Base-by-base conservation (phyloP, 2,888 invertebrate genomes). In the Deilephila porcellus region DNA sequence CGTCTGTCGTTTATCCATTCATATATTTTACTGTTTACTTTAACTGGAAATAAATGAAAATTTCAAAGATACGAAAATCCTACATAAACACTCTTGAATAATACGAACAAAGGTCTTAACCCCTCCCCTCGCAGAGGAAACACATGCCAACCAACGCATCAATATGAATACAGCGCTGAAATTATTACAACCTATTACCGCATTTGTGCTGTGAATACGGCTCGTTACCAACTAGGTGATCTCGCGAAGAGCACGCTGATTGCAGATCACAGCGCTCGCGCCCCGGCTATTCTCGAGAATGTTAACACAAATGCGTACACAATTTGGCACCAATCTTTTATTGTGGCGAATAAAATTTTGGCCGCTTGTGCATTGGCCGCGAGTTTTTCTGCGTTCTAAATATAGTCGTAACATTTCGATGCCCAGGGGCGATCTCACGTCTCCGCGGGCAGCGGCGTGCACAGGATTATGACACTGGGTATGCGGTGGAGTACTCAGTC, bases 391-490 rank as follows among this genome's bases (percentile, higher is more conserved):
- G 73, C 60, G 67, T 76, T 76, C 75, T 81, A 75, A 74, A 75
- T 76, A 72, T 79, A 79, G 67, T 32, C 59, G 64, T 64, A 52
- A 62, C 20, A 73, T 76, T 76, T 71, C 17, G 77, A 73, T 25
- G 72, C 75, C 77, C 74, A 75, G 74, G 78, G 76, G 78, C 82
- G 79, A 82, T 80, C 83, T 87, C 87, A 87, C 79, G 80, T 52
- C 52, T 37, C n/a, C 5, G 25, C 25, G 14, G 67, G 45, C n/a
- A n/a, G n/a, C n/a, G n/a, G n/a, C n/a, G n/a, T n/a, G n/a, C n/a
- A n/a, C n/a, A n/a, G n/a, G n/a, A n/a, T n/a, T n/a, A n/a, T n/a
- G n/a, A n/a, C n/a, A n/a, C n/a, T n/a, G n/a, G n/a, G n/a, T n/a
- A n/a, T n/a, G n/a, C n/a, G n/a, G n/a, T n/a, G n/a, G n/a, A n/a